phyloP scores from a whole-genome alignment of 2,888 invertebrate species.

The Oligia strigilis region DNA sequence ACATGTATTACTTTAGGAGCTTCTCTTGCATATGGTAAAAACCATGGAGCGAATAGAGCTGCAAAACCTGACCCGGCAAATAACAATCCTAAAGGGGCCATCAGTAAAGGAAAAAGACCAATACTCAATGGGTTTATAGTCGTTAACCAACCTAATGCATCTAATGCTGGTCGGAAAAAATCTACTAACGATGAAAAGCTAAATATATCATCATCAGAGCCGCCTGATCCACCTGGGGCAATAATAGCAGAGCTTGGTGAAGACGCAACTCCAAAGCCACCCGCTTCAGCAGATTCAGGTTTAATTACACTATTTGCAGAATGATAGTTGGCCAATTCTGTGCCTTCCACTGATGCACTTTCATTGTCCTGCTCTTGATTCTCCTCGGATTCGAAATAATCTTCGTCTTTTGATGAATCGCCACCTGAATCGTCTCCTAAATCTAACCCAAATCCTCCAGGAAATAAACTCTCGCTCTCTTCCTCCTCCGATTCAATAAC shows the following conservation, averaged over 20 bases:
- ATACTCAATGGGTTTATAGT: conserved; percentile 91
- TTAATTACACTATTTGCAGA: conserved; percentile 74
- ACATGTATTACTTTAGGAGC: conserved; percentile 82
- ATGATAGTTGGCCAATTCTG: conserved; percentile 82
- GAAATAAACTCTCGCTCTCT: conserved; percentile 76
- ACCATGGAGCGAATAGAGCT: conserved; percentile 92
- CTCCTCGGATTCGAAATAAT: conserved; percentile 80
- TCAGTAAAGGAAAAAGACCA: conserved; percentile 90
- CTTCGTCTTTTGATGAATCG: conserved; percentile 77
- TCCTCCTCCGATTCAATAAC: conserved; percentile 87
- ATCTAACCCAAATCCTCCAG: conserved; percentile 81
- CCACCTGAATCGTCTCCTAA: conserved; percentile 80
- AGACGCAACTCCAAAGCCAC: conserved; percentile 72
- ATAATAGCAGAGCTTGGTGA: conserved; percentile 77
- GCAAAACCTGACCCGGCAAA: conserved; percentile 92
- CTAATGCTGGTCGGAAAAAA: conserved; percentile 88
- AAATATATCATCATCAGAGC: conserved; percentile 87
- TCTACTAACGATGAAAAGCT: conserved; percentile 85
- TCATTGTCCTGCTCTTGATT: conserved; percentile 76
- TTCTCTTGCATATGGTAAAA: conserved; percentile 88
- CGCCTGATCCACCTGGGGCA: conserved; percentile 76
- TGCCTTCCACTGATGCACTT: conserved; percentile 82
- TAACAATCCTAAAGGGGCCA: conserved; percentile 92
- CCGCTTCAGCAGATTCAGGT: conserved; percentile 76
- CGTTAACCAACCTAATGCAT: conserved; percentile 88